These are phyloP conservation scores for Drosophila lacicola DNA, from an alignment of 2,888 invertebrate species.

Conservation along the genomic window DNA sequence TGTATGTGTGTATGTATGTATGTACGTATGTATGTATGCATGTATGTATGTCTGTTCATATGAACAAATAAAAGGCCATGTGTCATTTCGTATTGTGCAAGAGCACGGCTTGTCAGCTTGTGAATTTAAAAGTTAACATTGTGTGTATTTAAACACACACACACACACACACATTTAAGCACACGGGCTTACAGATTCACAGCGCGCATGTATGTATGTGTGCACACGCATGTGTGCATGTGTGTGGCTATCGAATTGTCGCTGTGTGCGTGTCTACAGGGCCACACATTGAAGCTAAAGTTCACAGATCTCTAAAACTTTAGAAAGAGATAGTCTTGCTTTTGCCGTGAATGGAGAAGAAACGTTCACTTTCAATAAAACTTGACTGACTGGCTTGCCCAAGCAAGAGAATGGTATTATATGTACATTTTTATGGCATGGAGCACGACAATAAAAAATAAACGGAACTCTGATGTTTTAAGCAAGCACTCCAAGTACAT, in stretches of 20 bases:
- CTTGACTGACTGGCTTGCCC: conserved; percentile 73
- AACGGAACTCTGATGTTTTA: background rate
- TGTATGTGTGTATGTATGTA: conserved; percentile 22
- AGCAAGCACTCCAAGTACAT: too few relatives aligned
- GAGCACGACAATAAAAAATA: conserved; percentile 42
- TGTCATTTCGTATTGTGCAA: conserved; percentile 72
- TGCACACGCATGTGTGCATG: conserved; percentile 2
- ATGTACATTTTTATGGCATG: conserved; percentile 31
- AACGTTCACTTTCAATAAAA: conserved; percentile 77
- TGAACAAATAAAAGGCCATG: conserved; percentile 57
- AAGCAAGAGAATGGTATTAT: conserved; percentile 57
- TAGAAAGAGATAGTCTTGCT: conserved; percentile 72
- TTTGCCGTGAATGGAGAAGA: conserved; percentile 71
- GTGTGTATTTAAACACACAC: conserved; percentile 11
- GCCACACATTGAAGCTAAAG: conserved; percentile 75
- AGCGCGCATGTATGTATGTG: background rate
- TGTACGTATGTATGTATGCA: conserved; percentile 7
- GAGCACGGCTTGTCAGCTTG: conserved; percentile 72
- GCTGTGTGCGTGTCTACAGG: conserved; percentile 53
- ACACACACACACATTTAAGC: conserved; percentile 4
- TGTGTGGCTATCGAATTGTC: conserved; percentile 15
- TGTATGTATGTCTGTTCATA: conserved; percentile 21
- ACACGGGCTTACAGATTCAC: background rate
- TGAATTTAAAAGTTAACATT: conserved; percentile 39
- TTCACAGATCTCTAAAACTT: conserved; percentile 75